Conservation (phyloP, 1,140 invertebrate species). For the Bombus consobrinus region DNA sequence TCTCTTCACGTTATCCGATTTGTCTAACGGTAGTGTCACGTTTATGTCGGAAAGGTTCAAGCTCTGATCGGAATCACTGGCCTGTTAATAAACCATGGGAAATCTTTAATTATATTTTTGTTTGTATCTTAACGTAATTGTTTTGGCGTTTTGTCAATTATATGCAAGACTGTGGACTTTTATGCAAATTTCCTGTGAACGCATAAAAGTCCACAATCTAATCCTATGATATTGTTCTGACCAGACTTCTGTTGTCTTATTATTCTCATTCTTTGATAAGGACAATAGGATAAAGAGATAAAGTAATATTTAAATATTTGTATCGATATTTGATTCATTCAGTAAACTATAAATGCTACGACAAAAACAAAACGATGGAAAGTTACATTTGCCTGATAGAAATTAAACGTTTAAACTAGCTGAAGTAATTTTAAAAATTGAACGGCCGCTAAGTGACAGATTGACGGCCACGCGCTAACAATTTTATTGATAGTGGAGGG, state of each 20-base stretch:
- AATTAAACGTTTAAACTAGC: background rate
- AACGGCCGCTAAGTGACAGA: background rate
- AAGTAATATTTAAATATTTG: background rate
- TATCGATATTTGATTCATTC: background rate
- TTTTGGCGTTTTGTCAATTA: no score
- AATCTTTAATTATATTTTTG: background rate
- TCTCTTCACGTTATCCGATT: conserved; percentile 61
- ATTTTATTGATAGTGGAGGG: background rate
- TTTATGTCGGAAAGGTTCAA: conserved; percentile 71
- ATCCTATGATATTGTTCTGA: background rate
- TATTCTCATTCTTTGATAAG: no score
- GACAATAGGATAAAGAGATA: background rate
- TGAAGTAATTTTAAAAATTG: background rate
- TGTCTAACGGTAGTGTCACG: conserved; percentile 32
- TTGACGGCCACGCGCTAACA: background rate
- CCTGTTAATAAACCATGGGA: conserved; percentile 35
- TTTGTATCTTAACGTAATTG: no score
- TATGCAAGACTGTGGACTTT: no score
- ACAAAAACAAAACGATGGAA: no score
- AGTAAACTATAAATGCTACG: background rate
- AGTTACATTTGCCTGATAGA: background rate
- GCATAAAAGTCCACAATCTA: no score
- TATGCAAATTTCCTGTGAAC: no score
- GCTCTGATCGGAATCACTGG: conserved; percentile 81
- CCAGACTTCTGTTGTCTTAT: background rate